These are phyloP conservation scores for Enteromius radiatus DNA, from an alignment of 2,797 vertebrate genomes.

Conservation along the genomic window DNA sequence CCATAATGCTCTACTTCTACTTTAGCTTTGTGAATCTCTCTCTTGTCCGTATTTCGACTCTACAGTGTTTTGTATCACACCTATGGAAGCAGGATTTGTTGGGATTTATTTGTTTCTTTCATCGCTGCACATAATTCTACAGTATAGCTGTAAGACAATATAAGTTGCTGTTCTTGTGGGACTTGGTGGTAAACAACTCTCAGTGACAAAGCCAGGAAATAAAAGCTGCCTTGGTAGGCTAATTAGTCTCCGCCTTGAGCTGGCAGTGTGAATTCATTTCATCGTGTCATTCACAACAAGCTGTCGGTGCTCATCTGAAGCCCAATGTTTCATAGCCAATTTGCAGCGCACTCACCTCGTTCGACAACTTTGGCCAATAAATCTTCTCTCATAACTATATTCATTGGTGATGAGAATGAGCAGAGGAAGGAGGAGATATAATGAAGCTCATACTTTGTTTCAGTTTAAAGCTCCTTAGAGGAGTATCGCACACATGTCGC, in stretches of 20 bases:
- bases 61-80: slow-evolving; percentile 6
- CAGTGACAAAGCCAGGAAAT: slow-evolving; percentile 74
- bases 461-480: slow-evolving; percentile 69
- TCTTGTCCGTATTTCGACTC: slow-evolving; percentile 35
- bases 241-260: slow-evolving; percentile 76
- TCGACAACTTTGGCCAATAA: slow-evolving; percentile 76
- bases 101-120: slow-evolving; percentile 35
- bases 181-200: slow-evolving; percentile 54
- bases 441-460: slow-evolving; percentile 69
- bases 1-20: slow-evolving; percentile 1
- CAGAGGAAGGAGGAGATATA: slow-evolving; percentile 66
- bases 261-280: slow-evolving; percentile 74
- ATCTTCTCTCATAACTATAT: slow-evolving; percentile 80
- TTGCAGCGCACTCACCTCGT: slow-evolving; percentile 70
- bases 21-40: slow-evolving; percentile 27
- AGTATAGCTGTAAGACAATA: slow-evolving; percentile 34
- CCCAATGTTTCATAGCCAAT: slow-evolving; percentile 75
- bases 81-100: neutral
- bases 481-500: slow-evolving; percentile 62
- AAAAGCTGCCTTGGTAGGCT: slow-evolving; percentile 77
- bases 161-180: slow-evolving; percentile 25
- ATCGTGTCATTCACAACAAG: slow-evolving; percentile 70
- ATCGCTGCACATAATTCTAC: slow-evolving; percentile 40
- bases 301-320: slow-evolving; percentile 63
- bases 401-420: slow-evolving; percentile 75